Base-by-base conservation (phyloP, 2,888 invertebrate genomes). In the Pterobdella sp. region DNA sequence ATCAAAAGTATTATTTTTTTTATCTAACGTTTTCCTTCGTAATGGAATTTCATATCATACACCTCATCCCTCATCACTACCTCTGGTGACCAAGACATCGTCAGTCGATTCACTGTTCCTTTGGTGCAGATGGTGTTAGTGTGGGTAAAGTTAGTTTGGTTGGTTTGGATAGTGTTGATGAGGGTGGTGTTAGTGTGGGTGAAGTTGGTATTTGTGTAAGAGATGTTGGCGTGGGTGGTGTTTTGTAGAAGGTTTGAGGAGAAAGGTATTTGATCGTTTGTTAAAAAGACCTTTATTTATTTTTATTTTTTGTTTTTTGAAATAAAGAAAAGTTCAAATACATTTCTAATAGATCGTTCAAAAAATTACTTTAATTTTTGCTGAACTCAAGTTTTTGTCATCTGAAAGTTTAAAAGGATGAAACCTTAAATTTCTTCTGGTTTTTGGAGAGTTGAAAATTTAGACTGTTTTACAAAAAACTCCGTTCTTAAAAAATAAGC, bases 41-140 rank as follows among this genome's bases (percentile, higher is more conserved):
- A 56, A n/a, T 56, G 60, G 60, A 56, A 56, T 22, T 56, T 56
- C 60, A 56, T 56, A 3, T 56, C n/a, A 26, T 56, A 56, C 10
- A 22, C 26, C 10, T 4, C 60, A 56, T 56, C 60, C 26, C 60
- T 7, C 4, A 3, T 4, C 4, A 56, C n/a, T 22, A 56, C 60
- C 3, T 56, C 60, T 26, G 60, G 60, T 26, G n/a, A 26, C 60
- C 60, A 56, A 14, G 60, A 56, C 60, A 56, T 56, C 26, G 14
- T 56, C n/a, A 56, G n/a, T n/a, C n/a, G 18, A 22, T 56, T 56
- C 4, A 3, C 26, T 4, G 10, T 56, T 56, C 60, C 60, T 56
- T 22, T 22, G 7, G 42, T 42, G 18, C 18, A 18, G 7, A 18
- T 42, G 42, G 42, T 42, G n/a, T 18, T 22, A 56, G 3, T n/a